phyloP scores from a whole-genome alignment of 2,113 vertebrate species.

The Cromileptes altivelis region DNA sequence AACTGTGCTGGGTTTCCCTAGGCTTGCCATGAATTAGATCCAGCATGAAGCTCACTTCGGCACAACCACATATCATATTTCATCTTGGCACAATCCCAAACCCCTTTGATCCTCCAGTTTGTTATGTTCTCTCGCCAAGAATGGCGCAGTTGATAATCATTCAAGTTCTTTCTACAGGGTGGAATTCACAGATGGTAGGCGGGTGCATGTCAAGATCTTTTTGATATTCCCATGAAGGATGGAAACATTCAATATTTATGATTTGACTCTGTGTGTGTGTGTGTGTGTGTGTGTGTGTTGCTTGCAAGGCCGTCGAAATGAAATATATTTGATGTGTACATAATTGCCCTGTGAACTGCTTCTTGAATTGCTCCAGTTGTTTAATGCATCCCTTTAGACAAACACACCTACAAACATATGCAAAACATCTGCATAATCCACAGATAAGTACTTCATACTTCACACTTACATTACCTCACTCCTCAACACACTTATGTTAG shows the following conservation, averaged over 20 bases:
- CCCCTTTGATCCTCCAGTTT: slow-evolving; percentile 61
- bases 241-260: slow-evolving; percentile 51
- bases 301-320: not conserved
- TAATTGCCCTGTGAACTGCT: slow-evolving; percentile 35
- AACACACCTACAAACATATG: slow-evolving; percentile 12
- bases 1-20: slow-evolving; percentile 4
- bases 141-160: slow-evolving; percentile 36
- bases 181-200: slow-evolving; percentile 49
- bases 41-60: slow-evolving; percentile 23
- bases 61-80: slow-evolving; percentile 35
- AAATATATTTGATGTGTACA: slow-evolving; percentile 21
- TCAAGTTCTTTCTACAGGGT: slow-evolving; percentile 29
- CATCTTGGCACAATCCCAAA: slow-evolving; percentile 25
- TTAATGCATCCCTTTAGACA: slow-evolving; percentile 12
- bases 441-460: slow-evolving; percentile 2
- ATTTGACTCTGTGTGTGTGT: slow-evolving; percentile 2
- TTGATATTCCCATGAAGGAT: slow-evolving; percentile 28
- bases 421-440: slow-evolving; percentile 29
- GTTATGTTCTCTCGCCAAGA: slow-evolving; percentile 47
- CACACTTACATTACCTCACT: not conserved
- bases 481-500: not conserved
- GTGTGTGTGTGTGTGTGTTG: not conserved
- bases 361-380: slow-evolving; percentile 24
- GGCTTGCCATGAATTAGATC: slow-evolving; percentile 29
- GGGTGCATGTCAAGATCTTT: slow-evolving; percentile 46